Evolutionary conservation across 1,140 invertebrate genomes (phyloP).

Genomic region (Pissodes strobi): DNA sequence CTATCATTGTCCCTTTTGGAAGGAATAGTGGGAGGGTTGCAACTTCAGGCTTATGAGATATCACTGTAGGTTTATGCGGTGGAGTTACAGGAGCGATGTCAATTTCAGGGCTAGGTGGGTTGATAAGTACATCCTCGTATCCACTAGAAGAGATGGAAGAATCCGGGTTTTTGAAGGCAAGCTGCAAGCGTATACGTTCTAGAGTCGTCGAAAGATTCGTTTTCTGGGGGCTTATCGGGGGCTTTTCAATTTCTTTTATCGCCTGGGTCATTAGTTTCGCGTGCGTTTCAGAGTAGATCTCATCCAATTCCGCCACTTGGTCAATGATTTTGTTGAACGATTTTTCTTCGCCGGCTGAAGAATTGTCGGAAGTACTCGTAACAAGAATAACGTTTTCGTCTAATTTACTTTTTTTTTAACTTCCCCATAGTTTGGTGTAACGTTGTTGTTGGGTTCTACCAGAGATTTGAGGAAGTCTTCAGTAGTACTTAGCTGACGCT

Average conservation of each 20-base stretch:
- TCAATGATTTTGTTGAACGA: constrained; percentile 70
- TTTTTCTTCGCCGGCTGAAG: constrained; percentile 56
- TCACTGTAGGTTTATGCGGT: constrained; percentile 37
- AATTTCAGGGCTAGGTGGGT: constrained; percentile 23
- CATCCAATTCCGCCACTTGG: constrained; percentile 74
- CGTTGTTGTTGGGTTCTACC: constrained; percentile 29
- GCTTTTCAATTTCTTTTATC: constrained; percentile 30
- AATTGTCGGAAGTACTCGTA: constrained; percentile 48
- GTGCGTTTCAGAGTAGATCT: constrained; percentile 70
- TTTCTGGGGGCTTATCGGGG: constrained; percentile 57
- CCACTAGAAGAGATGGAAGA: constrained; percentile 40
- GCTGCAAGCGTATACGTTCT: constrained; percentile 80
- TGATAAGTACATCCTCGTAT: constrained; percentile 21
- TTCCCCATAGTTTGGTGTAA: constrained; percentile 39
- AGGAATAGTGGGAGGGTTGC: constrained; percentile 12
- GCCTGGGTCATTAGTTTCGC: constrained; percentile 33
- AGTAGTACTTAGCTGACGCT: constrained; percentile 36
- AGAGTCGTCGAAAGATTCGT: constrained; percentile 71
- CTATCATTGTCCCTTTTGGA: too few species aligned
- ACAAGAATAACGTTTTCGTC: constrained; percentile 21
- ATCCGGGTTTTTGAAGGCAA: constrained; percentile 84
- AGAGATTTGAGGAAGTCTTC: background rate
- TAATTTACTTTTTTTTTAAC: constrained; percentile 42
- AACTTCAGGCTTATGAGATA: too few species aligned
- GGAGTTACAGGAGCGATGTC: background rate